Evolutionary conservation across 2,888 invertebrate species (phyloP).

Genomic region (Oxyteleia sp.): DNA sequence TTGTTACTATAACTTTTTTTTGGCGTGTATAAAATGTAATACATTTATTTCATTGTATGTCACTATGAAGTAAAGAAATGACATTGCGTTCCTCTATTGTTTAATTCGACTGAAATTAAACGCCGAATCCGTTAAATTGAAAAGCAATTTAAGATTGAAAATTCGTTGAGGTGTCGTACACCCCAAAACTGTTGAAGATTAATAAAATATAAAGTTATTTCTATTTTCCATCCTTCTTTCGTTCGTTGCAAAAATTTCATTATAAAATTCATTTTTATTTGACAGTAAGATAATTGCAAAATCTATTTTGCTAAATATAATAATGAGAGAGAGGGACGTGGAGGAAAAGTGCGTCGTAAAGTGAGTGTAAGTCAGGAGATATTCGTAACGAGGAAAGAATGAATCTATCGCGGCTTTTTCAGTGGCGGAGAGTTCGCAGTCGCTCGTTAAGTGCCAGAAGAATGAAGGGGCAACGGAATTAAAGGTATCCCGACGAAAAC

Average conservation of each 20-base stretch:
- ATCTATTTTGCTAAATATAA: slow-evolving; percentile 4
- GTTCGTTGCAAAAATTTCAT: neutral
- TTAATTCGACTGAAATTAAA: too few relatives aligned
- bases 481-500: slow-evolving; percentile 70
- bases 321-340: neutral
- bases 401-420: slow-evolving; percentile 76
- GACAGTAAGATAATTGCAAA: slow-evolving; percentile 1
- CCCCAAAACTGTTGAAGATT: too few relatives aligned
- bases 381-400: slow-evolving; percentile 77
- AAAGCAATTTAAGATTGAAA: too few relatives aligned
- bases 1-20: too few relatives aligned
- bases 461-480: slow-evolving; percentile 75
- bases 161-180: too few relatives aligned
- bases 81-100: too few relatives aligned
- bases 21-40: too few relatives aligned
- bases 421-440: slow-evolving; percentile 74
- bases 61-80: too few relatives aligned
- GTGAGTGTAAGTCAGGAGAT: slow-evolving; percentile 66
- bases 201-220: too few relatives aligned
- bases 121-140: too few relatives aligned
- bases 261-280: neutral
- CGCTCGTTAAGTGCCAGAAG: slow-evolving; percentile 80
- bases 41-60: too few relatives aligned
- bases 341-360: slow-evolving; percentile 53
- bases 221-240: neutral